Conservation (phyloP, 2,797 vertebrate genomes). For the Falco biarmicus region DNA sequence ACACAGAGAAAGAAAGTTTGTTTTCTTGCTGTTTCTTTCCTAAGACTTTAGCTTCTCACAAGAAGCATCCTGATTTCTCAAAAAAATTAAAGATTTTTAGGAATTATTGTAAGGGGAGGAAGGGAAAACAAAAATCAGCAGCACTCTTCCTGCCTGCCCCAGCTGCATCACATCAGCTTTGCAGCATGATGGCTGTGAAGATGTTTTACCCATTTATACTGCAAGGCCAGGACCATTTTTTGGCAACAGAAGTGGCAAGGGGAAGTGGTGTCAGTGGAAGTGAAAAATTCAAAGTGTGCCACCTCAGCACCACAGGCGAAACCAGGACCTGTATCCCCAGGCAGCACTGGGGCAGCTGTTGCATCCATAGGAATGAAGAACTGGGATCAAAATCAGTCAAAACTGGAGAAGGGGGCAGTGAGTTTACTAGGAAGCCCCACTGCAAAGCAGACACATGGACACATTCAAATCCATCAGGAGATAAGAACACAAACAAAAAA, state of each 20-base stretch:
- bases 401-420: not conserved
- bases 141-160: rapidly evolving
- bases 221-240: not conserved
- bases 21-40: not conserved
- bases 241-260: not conserved
- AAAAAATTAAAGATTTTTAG: not conserved
- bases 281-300: not conserved
- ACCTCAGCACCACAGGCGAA: not conserved
- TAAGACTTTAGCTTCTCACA: not conserved
- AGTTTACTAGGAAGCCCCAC: not conserved
- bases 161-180: not conserved
- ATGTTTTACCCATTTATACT: not conserved
- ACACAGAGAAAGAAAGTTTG: not conserved
- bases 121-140: not conserved
- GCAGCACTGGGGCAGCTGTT: not conserved
- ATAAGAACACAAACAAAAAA: not conserved
- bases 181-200: not conserved
- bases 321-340: not conserved
- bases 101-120: not conserved
- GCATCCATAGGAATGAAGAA: not conserved
- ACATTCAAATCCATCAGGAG: not conserved
- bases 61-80: not conserved
- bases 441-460: not conserved
- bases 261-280: not conserved
- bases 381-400: not conserved